Percentiles rank a stretch among this genome's conserved stretches.
Conservation (phyloP, 2,888 invertebrate species). For the Xiphydria camelus region DNA sequence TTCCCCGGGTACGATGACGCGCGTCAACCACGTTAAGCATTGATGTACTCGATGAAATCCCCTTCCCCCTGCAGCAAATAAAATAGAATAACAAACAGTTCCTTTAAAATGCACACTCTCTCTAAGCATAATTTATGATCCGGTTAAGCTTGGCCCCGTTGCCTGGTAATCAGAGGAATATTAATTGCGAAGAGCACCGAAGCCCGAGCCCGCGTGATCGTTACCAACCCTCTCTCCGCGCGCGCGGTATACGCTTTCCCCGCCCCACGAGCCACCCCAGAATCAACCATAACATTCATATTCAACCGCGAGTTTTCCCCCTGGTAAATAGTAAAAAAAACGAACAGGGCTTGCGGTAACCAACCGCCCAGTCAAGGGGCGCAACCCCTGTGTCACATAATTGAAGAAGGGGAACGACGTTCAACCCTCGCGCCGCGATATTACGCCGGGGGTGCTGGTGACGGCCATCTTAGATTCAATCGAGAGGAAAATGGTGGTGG, state of each 20-base stretch:
- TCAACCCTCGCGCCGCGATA: not conserved
- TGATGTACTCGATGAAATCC: too few relatives aligned
- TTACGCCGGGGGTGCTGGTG: slow-evolving; percentile 29
- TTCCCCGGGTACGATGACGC: too few relatives aligned
- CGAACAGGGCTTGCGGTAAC: slow-evolving; percentile 42
- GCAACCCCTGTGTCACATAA: slow-evolving; percentile 43
- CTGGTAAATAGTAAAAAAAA: slow-evolving; percentile 29
- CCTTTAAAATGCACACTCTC: too few relatives aligned
- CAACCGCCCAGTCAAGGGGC: slow-evolving; percentile 44
- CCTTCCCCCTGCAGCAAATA: too few relatives aligned
- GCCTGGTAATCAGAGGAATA: slow-evolving; percentile 2
- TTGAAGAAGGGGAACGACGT: slow-evolving; percentile 36
- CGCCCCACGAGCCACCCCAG: slow-evolving; percentile 26
- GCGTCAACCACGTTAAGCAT: too few relatives aligned
- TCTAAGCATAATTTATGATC: not conserved
- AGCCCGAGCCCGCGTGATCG: too few relatives aligned
- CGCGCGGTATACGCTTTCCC: slow-evolving; percentile 16
- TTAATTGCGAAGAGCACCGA: not conserved
- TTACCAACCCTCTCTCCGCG: slow-evolving; percentile 26
- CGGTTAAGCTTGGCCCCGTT: not conserved
- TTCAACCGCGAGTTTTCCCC: slow-evolving; percentile 36
- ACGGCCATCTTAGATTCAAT: slow-evolving; percentile 56
- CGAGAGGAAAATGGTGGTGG: slow-evolving; percentile 52
- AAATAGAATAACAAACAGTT: too few relatives aligned
- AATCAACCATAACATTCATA: slow-evolving; percentile 47